Conservation (phyloP, 2,797 vertebrate genomes). For the Coluber constrictor region DNA sequence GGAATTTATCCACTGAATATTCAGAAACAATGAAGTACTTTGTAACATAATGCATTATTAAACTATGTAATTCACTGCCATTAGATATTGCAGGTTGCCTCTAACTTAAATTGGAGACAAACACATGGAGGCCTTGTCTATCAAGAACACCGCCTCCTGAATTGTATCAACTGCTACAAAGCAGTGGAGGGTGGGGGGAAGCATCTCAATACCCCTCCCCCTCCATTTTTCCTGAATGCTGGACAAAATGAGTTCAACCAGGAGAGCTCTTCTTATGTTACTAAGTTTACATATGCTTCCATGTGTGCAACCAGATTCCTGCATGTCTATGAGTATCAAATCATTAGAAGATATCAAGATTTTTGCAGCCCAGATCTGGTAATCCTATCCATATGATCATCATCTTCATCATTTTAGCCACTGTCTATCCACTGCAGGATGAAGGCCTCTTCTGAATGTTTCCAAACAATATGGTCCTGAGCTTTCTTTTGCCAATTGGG, state of each 20-base stretch:
- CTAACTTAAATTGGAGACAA: not conserved
- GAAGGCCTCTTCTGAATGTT: not conserved
- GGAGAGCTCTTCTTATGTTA: not conserved
- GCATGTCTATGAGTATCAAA: not conserved
- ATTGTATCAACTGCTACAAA: not conserved
- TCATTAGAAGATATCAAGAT: not conserved
- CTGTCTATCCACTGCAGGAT: not conserved
- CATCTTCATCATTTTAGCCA: not conserved
- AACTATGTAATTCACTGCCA: not conserved
- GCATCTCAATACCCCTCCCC: not conserved
- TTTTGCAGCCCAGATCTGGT: not conserved
- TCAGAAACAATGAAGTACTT: not conserved
- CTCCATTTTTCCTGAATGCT: not conserved
- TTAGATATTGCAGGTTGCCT: not conserved
- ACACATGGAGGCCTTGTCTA: not conserved
- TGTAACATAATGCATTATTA: not conserved
- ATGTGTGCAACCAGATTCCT: not conserved
- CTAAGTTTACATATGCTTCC: not conserved
- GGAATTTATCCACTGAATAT: not conserved
- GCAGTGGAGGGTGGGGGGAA: no score
- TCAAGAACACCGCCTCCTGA: not conserved
- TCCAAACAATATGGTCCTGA: not conserved
- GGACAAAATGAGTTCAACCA: not conserved
- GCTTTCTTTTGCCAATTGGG: not conserved
- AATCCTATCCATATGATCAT: not conserved